These are phyloP conservation scores for Peucedramus taeniatus DNA, from an alignment of 2,113 vertebrate genomes.

Conservation along the genomic window DNA sequence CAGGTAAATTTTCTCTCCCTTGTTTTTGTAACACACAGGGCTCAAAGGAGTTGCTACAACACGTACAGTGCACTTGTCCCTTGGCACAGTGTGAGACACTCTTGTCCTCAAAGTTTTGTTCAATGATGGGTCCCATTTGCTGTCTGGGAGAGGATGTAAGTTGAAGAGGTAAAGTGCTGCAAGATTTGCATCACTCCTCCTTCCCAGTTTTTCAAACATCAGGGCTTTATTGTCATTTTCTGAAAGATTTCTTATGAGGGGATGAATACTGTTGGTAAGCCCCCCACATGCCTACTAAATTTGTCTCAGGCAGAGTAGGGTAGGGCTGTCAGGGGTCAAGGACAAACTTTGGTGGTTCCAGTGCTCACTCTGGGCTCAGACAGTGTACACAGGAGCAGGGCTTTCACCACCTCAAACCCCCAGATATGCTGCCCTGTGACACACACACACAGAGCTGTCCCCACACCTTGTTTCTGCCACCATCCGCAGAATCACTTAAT, in stretches of 20 bases:
- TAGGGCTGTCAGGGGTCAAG: rapidly evolving
- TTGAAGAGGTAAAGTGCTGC: not conserved
- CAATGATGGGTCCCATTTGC: not conserved
- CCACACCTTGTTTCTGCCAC: not conserved
- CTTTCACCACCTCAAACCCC: not conserved
- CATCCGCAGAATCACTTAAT: not conserved
- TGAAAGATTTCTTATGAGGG: not conserved
- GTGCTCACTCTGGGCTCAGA: not conserved
- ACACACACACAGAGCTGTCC: not conserved
- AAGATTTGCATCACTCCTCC: not conserved
- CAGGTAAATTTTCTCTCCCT: constrained; percentile 73
- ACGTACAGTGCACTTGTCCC: not conserved
- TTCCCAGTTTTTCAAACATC: not conserved
- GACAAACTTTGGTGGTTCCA: not conserved
- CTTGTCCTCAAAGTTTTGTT: not conserved
- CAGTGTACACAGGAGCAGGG: not conserved
- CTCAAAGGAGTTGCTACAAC: not conserved
- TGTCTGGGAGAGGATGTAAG: not conserved
- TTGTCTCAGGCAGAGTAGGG: not conserved
- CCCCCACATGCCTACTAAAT: not conserved
- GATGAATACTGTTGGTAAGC: rapidly evolving
- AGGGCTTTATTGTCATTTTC: not conserved
- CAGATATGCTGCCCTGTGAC: not conserved
- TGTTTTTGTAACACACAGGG: not conserved
- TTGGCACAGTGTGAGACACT: not conserved